Base-by-base conservation (phyloP, 2,113 vertebrate species). In the Pseudorectes ferrugineus region DNA sequence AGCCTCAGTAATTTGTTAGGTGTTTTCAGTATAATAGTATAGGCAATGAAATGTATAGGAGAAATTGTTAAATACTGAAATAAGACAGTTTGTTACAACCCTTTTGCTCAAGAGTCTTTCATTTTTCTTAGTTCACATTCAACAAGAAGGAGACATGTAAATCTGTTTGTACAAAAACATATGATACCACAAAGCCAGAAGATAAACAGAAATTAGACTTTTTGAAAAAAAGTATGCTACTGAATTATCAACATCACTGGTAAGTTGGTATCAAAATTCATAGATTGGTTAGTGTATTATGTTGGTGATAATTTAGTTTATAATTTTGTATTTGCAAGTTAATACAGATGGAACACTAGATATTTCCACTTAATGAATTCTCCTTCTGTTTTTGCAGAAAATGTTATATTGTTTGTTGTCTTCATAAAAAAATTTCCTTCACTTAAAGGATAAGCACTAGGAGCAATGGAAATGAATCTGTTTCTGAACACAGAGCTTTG, bases 211-310 rank as follows among this genome's bases (percentile, higher is more conserved):
- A 98, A 51, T 94, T 99, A 96, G 98, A 99, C 72, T 99, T 99
- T 75, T 95, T 99, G 90, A 99, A 99, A 97, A 99, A 99, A 93
- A 99, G 98, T 79, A 99, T 99, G 99, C 94, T 99, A 4, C 97
- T 99, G 81, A 99, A 99, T 97, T 99, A 99, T 95, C 99, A 99
- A 55, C 99, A 99, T 96, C 99, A 99, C 85, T 99, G 99, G 99
- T 99, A 93, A 98, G 98, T 92, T 85, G 46, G 15, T 71, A 45
- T 11, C 15, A 48, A 22, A 83, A 43, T 72, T 75, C 11, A 16
- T 38, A 46, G 38, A 23, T 68, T 62, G 26, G 5, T 42, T 79
- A 62, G 22, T 48, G 20, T 74, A n/a, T 17, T 54, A 8, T 42
- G 6, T 46, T 46, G 11, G 5, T 85, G 52, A 42, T 71, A 24